These are phyloP conservation scores for Silurus glanis DNA, from an alignment of 2,113 vertebrate species.

Conservation along the genomic window DNA sequence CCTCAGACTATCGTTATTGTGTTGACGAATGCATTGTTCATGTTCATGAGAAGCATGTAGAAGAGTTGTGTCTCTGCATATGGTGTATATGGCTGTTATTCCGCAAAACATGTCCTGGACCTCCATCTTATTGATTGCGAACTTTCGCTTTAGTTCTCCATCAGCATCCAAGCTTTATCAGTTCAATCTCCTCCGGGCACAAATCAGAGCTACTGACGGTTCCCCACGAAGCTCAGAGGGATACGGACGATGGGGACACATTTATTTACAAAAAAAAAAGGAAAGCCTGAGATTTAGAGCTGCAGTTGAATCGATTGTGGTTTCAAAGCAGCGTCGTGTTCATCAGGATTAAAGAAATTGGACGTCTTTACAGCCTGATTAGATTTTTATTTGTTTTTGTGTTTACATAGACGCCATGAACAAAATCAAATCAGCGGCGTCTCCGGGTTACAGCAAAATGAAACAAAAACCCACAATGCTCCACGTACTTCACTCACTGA, in stretches of 20 bases:
- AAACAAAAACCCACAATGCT: background rate
- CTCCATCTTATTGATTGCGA: background rate
- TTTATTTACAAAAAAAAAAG: background rate
- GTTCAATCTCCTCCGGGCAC: background rate
- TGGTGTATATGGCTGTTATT: background rate
- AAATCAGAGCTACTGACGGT: background rate
- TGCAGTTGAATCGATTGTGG: background rate
- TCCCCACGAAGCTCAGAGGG: background rate
- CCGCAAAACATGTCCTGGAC: background rate
- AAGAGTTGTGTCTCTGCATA: background rate
- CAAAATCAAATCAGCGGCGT: constrained; percentile 60
- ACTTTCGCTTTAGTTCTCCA: constrained; percentile 21
- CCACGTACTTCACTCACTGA: background rate
- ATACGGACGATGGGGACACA: background rate
- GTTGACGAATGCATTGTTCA: no score
- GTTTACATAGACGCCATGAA: constrained; percentile 35
- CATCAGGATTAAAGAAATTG: constrained; percentile 47
- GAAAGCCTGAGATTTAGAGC: background rate
- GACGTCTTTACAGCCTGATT: constrained; percentile 32
- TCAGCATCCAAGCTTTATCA: background rate
- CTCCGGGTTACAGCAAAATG: constrained; percentile 15
- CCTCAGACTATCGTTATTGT: background rate
- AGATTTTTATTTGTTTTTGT: constrained; percentile 53
- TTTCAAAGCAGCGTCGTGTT: background rate
- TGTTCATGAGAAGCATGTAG: no score